phyloP scores from a whole-genome alignment of 2,113 vertebrate genomes.

The Indri indri region DNA sequence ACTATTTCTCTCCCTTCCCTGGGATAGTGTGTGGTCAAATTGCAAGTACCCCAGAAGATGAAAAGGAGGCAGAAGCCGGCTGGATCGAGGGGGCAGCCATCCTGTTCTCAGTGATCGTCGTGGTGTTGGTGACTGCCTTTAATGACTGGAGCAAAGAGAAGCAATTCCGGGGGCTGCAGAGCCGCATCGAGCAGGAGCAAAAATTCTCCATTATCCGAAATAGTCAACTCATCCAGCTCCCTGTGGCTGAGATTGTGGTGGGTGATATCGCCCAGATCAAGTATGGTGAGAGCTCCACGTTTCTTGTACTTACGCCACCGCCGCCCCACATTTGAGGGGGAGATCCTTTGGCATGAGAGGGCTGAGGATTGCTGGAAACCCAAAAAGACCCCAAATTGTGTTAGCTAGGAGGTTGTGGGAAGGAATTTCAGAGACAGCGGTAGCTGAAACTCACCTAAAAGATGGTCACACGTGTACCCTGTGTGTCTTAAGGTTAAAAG shows the following conservation, averaged over 20 bases:
- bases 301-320: fast-evolving
- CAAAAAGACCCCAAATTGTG: background rate
- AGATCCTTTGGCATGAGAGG: background rate
- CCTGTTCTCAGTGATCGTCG: conserved; percentile 95
- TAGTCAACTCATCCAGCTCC: conserved; percentile 97
- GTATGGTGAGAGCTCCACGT: conserved; percentile 87
- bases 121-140: conserved; percentile 97
- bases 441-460: background rate
- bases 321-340: background rate
- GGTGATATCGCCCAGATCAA: conserved; percentile 98
- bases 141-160: conserved; percentile 99
- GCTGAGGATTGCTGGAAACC: background rate
- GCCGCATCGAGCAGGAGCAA: conserved; percentile 97
- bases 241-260: conserved; percentile 94
- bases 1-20: background rate
- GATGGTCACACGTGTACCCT: background rate
- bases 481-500: background rate
- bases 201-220: conserved; percentile 97
- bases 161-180: conserved; percentile 97
- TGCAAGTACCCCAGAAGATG: conserved; percentile 85
- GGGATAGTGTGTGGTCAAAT: conserved; percentile 87
- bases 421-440: conserved; percentile 20
- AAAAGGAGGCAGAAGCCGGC: conserved; percentile 93
- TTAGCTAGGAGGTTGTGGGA: background rate
- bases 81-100: conserved; percentile 99